Percentiles rank a stretch among this genome's conserved stretches.
Evolutionary conservation across 2,797 vertebrate genomes (phyloP).

Genomic region (Sparidentex hasta): DNA sequence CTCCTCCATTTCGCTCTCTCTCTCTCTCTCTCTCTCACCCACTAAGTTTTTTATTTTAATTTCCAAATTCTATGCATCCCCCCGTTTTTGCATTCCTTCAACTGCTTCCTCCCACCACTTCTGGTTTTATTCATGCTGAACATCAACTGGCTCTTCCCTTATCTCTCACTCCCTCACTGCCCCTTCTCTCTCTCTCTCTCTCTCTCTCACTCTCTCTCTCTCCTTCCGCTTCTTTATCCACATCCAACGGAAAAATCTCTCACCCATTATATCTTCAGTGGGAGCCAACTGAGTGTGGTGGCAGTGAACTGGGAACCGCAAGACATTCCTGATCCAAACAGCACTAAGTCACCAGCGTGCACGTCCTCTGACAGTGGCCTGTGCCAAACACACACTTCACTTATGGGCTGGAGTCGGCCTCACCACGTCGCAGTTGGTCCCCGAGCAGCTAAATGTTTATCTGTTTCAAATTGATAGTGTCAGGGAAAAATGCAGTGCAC

Average conservation of each 20-base stretch:
- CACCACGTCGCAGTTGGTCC: constrained; percentile 74
- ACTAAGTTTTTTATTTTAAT: constrained; percentile 76
- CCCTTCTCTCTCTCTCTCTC: constrained; percentile 63
- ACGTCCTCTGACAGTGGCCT: constrained; percentile 70
- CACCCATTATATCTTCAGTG: constrained; percentile 85
- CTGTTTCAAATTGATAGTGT: constrained; percentile 79
- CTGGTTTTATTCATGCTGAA: constrained; percentile 74
- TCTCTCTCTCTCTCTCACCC: constrained; percentile 58
- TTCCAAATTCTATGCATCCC: constrained; percentile 67
- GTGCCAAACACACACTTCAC: constrained; percentile 80
- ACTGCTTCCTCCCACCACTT: constrained; percentile 66
- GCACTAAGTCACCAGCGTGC: constrained; percentile 81
- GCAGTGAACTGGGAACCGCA: constrained; percentile 86
- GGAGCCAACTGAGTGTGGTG: constrained; percentile 86
- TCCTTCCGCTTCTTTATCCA: constrained; percentile 77
- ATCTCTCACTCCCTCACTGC: constrained; percentile 66
- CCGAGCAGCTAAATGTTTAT: constrained; percentile 74
- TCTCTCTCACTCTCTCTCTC: constrained; percentile 64
- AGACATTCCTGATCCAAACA: constrained; percentile 83
- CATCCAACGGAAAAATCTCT: constrained; percentile 87
- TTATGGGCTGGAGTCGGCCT: constrained; percentile 70
- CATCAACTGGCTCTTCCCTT: constrained; percentile 66
- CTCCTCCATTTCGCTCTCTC: constrained; percentile 72
- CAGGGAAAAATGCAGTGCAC: constrained; percentile 48
- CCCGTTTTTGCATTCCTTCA: constrained; percentile 62